Evolutionary conservation across 2,797 vertebrate species (phyloP), one percentile per base, ranked within the genome.

Genomic region (Aphelocoma californica): DNA sequence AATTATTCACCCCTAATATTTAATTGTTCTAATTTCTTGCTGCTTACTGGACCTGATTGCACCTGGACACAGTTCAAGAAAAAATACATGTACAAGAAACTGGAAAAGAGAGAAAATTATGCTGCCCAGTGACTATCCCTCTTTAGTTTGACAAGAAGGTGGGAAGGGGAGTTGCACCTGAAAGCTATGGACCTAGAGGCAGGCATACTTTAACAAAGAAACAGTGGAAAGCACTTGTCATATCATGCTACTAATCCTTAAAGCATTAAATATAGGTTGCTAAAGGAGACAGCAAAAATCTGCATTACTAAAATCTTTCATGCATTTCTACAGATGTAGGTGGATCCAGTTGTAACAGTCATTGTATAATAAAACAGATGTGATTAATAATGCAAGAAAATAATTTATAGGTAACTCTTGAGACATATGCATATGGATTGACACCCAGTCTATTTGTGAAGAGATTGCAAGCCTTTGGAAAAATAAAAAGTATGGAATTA

Each of bases 291-390:
- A 94, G 93, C 31, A 94, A 90, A 96, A 95, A 91, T 94, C 90
- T 93, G 85, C 88, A 92, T 94, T 94, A 94, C 66, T 96, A 96
- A 97, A 96, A 69, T 82, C 92, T 96, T 96, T 94, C 92, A 91
- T 94, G 87, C 44, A 36, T 92, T 96, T 90, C 86, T 89, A 88
- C 82, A 90, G 82, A 61, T 88, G 93, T 90, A 96, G 90, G 93
- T 96, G 95, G 84, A 81, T 92, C 77, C 61, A 70, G 44, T 58
- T 90, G 82, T 61, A 91, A 28, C 79, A 96, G 87, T 54, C 80
- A 92, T 80, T 95, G 95, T 81, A 29, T 65, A 88, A 87, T 77
- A 90, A 96, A 96, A 60, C 75, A 91, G 57, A 85, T 72, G 67
- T 1, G 7, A 94, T 95, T 96, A 92, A 87, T 88, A 96, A 96